Evolutionary conservation across 2,797 vertebrate genomes (phyloP).

Genomic region (Notolepis coatsorum): DNA sequence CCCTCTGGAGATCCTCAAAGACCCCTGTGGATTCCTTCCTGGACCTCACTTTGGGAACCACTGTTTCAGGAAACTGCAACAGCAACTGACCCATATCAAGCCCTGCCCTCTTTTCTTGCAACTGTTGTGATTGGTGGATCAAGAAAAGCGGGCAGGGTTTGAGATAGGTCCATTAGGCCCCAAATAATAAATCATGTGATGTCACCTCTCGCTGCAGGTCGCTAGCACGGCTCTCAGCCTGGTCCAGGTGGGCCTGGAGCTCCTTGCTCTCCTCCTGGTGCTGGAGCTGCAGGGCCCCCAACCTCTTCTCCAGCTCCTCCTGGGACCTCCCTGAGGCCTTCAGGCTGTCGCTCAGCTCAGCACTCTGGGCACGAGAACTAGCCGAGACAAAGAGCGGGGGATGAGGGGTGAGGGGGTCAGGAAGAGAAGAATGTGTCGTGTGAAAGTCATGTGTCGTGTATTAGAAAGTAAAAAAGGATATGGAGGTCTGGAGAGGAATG

Average conservation of each 20-base stretch:
- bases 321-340: slow-evolving; percentile 87
- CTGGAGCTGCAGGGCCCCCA: slow-evolving; percentile 89
- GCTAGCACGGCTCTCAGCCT: slow-evolving; percentile 87
- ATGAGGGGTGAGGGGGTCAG: neutral
- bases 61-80: no score
- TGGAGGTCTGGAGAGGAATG: neutral
- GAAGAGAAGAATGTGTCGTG: neutral
- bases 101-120: no score
- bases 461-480: neutral
- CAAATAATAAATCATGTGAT: no score
- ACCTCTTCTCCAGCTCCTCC: slow-evolving; percentile 89
- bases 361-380: slow-evolving; percentile 91
- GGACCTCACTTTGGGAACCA: no score
- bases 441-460: no score
- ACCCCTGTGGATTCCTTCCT: no score
- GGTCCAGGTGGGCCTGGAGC: slow-evolving; percentile 89
- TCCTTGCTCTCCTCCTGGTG: slow-evolving; percentile 87
- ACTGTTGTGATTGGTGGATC: no score
- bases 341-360: slow-evolving; percentile 86
- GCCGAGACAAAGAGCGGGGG: slow-evolving; percentile 11
- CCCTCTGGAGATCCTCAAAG: no score
- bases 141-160: no score
- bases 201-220: slow-evolving; percentile 94
- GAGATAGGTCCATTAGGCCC: no score
- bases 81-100: no score